These are phyloP conservation scores for Acomys russatus DNA, from an alignment of 2,797 vertebrate genomes.

Conservation along the genomic window DNA sequence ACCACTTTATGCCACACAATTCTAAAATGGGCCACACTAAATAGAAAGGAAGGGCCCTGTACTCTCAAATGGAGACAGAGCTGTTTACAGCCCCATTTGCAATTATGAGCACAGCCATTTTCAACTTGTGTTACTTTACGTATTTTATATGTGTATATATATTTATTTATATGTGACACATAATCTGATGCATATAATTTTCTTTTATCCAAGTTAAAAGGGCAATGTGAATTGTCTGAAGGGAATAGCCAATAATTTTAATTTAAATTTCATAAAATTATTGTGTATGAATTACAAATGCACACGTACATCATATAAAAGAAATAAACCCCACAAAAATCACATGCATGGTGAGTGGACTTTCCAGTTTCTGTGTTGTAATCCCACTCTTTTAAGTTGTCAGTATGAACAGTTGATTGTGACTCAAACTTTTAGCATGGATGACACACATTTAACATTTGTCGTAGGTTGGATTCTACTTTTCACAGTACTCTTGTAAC, in stretches of 20 bases:
- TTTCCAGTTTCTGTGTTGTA: background rate
- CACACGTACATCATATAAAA: background rate
- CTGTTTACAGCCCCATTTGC: background rate
- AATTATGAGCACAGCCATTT: slow-evolving; percentile 29
- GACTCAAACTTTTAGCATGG: slow-evolving; percentile 11
- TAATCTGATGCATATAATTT: background rate
- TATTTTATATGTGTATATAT: slow-evolving; percentile 32
- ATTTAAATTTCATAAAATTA: slow-evolving; percentile 58
- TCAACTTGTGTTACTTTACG: slow-evolving; percentile 3
- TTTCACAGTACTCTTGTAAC: background rate
- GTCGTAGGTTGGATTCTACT: background rate
- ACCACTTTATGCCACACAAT: background rate
- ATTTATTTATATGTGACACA: background rate
- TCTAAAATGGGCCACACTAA: slow-evolving; percentile 45
- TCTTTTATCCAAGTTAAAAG: background rate
- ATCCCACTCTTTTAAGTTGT: background rate
- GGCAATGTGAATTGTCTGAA: background rate
- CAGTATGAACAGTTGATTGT: background rate
- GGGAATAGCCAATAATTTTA: background rate
- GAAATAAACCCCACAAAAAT: background rate
- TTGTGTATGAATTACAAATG: slow-evolving; percentile 36
- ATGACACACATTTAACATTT: background rate
- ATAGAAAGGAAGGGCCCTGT: slow-evolving; percentile 11
- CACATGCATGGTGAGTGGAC: background rate
- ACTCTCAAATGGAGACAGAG: background rate